Conservation (phyloP, 2,113 vertebrate genomes). For the Stigmatopora argus region DNA sequence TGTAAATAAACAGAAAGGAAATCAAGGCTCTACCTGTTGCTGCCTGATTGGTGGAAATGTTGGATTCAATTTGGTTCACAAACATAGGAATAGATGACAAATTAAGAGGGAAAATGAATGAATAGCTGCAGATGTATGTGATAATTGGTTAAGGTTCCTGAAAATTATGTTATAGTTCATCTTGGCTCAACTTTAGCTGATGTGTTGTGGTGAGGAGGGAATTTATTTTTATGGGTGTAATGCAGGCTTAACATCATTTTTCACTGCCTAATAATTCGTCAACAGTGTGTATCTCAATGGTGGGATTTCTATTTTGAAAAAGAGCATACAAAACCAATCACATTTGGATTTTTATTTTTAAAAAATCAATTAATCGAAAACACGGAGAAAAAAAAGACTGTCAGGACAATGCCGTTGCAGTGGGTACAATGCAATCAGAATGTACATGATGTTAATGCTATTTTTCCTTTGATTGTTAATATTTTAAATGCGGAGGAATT, state of each 20-base stretch:
- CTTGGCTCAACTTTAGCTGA: not conserved
- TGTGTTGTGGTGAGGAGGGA: not conserved
- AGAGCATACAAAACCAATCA: conserved; percentile 20
- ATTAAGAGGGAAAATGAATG: not conserved
- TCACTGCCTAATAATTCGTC: not conserved
- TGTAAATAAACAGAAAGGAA: conserved; percentile 68
- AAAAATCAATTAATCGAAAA: conserved; percentile 5
- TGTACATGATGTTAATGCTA: conserved; percentile 76
- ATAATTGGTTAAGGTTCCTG: not conserved
- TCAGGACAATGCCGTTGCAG: conserved; percentile 37
- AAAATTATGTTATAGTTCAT: not conserved
- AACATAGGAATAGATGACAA: conserved; percentile 1
- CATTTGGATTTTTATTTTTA: conserved; percentile 13
- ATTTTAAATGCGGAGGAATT: conserved; percentile 66
- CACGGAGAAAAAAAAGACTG: conserved; percentile 6
- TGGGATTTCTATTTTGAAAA: not conserved
- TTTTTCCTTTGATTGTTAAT: conserved; percentile 62
- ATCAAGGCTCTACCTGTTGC: conserved; percentile 47
- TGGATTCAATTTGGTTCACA: not conserved
- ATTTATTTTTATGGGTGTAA: not conserved
- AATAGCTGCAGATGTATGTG: not conserved
- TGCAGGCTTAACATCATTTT: not conserved
- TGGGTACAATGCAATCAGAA: conserved; percentile 72
- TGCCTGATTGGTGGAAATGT: conserved; percentile 38
- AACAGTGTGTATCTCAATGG: not conserved